Conservation (phyloP, 2,797 vertebrate species). For the Acanthornis magna region DNA sequence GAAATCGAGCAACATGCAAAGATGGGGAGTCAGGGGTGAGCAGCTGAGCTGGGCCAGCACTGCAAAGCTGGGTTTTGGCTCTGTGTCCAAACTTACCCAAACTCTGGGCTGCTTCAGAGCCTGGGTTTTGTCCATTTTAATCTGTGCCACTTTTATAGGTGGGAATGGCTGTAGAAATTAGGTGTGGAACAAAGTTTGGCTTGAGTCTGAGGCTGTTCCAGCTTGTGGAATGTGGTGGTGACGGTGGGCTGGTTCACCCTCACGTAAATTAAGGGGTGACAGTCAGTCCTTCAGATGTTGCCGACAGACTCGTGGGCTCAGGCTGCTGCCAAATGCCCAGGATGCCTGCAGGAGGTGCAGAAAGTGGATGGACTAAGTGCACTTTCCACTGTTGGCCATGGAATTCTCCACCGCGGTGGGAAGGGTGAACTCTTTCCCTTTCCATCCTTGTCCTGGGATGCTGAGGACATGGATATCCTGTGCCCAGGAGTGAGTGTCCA, state of each 20-base stretch:
- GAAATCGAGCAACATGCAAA: not conserved
- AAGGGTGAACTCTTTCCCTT: not conserved
- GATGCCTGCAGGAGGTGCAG: not conserved
- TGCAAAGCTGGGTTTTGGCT: not conserved
- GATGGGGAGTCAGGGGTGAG: not conserved
- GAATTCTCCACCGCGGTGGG: not conserved
- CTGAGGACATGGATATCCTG: not conserved
- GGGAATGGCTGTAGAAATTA: not conserved
- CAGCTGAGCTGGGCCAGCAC: not conserved
- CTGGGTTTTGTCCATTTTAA: not conserved
- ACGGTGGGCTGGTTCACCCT: not conserved
- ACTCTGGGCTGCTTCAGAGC: not conserved
- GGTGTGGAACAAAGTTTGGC: not conserved
- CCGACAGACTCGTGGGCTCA: not conserved
- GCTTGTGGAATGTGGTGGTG: not conserved
- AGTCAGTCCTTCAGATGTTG: not conserved
- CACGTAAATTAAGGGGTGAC: not conserved
- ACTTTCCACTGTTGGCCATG: not conserved
- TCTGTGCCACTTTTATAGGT: not conserved
- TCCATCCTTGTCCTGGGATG: not conserved
- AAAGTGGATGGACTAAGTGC: slow-evolving; percentile 28
- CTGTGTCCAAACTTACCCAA: not conserved
- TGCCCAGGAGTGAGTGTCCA: not conserved
- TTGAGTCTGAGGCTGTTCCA: not conserved
- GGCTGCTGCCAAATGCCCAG: not conserved